Conservation (phyloP, 1,140 invertebrate genomes). For the Parapsyche elsis region DNA sequence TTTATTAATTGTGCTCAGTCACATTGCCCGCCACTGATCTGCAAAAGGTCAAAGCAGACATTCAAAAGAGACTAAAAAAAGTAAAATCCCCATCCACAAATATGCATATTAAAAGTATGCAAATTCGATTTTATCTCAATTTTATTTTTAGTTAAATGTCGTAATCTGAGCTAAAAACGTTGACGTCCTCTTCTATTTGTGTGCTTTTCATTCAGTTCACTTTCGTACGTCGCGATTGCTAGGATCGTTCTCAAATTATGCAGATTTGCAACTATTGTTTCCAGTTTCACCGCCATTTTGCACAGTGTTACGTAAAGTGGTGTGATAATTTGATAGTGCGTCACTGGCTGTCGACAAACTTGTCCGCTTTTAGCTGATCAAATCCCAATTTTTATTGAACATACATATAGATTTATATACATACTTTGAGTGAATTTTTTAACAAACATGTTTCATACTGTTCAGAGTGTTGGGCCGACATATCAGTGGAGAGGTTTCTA, state of each 20-base stretch:
- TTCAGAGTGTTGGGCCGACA: neutral
- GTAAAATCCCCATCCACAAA: too few species aligned
- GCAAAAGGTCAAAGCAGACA: too few species aligned
- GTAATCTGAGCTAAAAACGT: neutral
- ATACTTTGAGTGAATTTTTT: neutral
- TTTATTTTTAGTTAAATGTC: neutral
- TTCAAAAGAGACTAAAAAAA: too few species aligned
- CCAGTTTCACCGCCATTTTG: too few species aligned
- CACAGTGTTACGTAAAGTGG: too few species aligned
- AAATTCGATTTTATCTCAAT: too few species aligned
- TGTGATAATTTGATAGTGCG: too few species aligned
- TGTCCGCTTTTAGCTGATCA: neutral
- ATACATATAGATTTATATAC: neutral
- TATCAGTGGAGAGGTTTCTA: slow-evolving; percentile 50
- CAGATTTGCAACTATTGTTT: neutral
- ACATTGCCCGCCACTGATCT: too few species aligned
- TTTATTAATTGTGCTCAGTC: too few species aligned
- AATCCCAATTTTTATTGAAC: neutral
- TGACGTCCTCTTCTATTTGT: neutral
- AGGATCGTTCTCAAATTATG: neutral
- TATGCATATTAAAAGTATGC: too few species aligned
- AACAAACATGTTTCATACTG: neutral
- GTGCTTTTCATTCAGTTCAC: neutral
- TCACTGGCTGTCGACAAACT: too few species aligned
- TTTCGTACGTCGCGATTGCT: neutral